phyloP scores from a whole-genome alignment of 2,888 invertebrate species.

The Eupithecia inturbata region DNA sequence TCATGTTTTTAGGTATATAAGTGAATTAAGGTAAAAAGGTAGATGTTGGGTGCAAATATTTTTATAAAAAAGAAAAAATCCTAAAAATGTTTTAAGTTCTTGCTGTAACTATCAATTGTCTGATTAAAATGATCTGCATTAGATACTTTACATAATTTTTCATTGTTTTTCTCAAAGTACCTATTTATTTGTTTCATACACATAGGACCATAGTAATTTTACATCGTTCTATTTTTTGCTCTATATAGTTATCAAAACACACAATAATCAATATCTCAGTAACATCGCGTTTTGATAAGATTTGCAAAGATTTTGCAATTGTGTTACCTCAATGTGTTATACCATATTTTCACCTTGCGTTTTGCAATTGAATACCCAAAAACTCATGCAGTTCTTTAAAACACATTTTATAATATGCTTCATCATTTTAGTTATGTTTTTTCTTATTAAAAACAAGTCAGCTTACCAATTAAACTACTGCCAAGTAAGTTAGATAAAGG shows the following conservation, averaged over 20 bases:
- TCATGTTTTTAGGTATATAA: neutral
- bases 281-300: too few species aligned
- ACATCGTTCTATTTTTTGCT: neutral
- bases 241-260: neutral
- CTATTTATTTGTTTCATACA: neutral
- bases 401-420: neutral
- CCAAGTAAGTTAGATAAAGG: slow-evolving; percentile 18
- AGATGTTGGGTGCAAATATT: neutral
- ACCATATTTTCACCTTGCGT: too few species aligned
- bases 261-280: too few species aligned
- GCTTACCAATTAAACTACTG: slow-evolving; percentile 32
- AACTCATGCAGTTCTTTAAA: neutral
- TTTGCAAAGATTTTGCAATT: too few species aligned
- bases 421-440: neutral
- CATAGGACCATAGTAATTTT: neutral
- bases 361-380: neutral
- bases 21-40: neutral
- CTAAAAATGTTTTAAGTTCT: neutral
- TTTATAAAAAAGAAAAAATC: neutral
- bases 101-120: neutral
- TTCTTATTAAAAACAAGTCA: slow-evolving; percentile 11
- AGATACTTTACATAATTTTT: too few species aligned
- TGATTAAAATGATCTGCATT: neutral
- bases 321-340: too few species aligned
- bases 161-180: neutral